Conservation (phyloP, 2,113 vertebrate genomes). For the Chaetops frenatus region DNA sequence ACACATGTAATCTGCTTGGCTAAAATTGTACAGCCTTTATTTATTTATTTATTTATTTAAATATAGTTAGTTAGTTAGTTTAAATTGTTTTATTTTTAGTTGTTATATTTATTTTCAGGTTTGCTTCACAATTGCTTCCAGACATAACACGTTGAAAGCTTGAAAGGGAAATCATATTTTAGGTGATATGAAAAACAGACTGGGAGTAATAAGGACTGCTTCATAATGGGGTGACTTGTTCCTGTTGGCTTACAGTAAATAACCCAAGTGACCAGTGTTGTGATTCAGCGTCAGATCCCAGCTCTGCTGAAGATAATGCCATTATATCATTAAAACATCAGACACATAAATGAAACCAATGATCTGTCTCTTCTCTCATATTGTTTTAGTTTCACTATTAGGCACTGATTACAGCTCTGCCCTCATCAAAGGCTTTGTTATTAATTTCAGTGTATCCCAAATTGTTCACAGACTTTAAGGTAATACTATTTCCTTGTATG, state of each 20-base stretch:
- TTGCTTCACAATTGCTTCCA: not conserved
- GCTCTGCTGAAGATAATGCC: not conserved
- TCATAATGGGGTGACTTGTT: not conserved
- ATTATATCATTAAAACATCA: not conserved
- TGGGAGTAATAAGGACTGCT: not conserved
- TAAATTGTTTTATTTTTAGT: too few species aligned
- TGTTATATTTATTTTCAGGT: not conserved
- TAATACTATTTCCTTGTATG: not conserved
- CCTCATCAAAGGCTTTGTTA: not conserved
- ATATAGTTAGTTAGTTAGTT: too few species aligned
- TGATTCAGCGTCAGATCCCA: not conserved
- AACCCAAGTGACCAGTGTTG: not conserved
- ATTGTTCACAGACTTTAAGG: not conserved
- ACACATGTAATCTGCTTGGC: not conserved
- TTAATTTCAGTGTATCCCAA: not conserved
- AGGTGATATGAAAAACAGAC: not conserved
- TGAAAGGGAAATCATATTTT: not conserved
- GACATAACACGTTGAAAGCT: not conserved
- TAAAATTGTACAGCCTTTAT: not conserved
- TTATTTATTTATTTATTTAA: too few species aligned
- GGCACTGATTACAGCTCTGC: not conserved
- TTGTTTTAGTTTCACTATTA: not conserved
- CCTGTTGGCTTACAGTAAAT: not conserved
- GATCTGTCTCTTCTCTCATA: not conserved
- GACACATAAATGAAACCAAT: not conserved